phyloP scores from a whole-genome alignment of 2,888 invertebrate genomes.

The Drosophila nigritarsus region DNA sequence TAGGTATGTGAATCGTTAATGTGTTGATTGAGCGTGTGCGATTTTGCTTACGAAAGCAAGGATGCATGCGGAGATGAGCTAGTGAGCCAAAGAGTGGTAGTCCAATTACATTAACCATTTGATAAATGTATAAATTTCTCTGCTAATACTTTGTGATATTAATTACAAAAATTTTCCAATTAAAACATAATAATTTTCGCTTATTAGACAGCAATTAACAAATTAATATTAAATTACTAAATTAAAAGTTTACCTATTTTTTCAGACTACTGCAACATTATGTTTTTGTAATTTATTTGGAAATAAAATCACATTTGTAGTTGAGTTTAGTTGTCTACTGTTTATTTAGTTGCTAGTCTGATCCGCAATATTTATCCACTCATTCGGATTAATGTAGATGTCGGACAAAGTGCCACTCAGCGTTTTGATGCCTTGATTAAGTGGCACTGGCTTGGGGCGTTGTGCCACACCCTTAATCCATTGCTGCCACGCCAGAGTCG shows the following conservation, averaged over 20 bases:
- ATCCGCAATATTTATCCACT: slow-evolving; percentile 67
- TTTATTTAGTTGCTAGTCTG: slow-evolving; percentile 33
- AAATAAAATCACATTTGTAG: not conserved
- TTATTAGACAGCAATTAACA: not conserved
- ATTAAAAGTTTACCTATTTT: rapidly evolving
- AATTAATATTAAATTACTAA: not conserved
- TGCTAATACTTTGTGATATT: not conserved
- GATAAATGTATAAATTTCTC: not conserved
- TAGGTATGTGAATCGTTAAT: not conserved
- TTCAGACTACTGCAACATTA: not conserved
- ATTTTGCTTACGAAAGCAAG: not conserved
- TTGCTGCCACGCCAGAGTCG: slow-evolving; percentile 75
- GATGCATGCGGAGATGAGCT: not conserved
- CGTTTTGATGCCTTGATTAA: slow-evolving; percentile 82
- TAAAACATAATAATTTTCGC: no score
- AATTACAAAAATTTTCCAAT: not conserved
- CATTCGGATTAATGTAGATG: slow-evolving; percentile 83
- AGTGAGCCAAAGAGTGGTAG: not conserved
- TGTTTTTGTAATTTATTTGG: not conserved
- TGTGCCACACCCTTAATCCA: slow-evolving; percentile 81
- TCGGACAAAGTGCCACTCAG: slow-evolving; percentile 83
- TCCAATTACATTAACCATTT: not conserved
- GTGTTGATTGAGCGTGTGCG: slow-evolving; percentile 8
- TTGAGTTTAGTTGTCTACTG: slow-evolving; percentile 9
- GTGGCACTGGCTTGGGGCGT: slow-evolving; percentile 84